Base-by-base conservation (phyloP, 2,113 vertebrate species). In the Paralichthys olivaceus region DNA sequence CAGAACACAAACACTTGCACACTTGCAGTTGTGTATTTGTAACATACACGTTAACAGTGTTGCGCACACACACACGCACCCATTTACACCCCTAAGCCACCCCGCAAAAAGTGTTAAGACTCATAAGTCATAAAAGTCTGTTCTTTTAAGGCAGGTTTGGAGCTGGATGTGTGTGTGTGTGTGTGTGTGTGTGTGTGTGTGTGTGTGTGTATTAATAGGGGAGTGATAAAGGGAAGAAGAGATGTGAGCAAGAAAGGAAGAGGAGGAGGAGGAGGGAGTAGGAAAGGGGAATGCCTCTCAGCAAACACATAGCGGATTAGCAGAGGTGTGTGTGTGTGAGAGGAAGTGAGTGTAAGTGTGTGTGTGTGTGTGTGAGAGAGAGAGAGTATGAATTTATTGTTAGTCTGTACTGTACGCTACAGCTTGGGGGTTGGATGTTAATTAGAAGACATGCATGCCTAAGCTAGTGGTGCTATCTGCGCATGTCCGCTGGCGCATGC, bases 41-140 rank as follows among this genome's bases (percentile, higher is more conserved):
- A 12, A 83, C 65, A 75, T 61, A 63, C 22, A 2, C 26, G 11
- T 26, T 60, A 81, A 80, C 56, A 55, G 6, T 20, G 49, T 67
- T 3, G 40, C 9, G 29, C 34, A 40, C 57, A 63, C 66, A 78
- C 86, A 55, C 69, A 17, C 55, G 17, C 49, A 55, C 22, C 34
- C 43, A 58, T 69, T 69, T 79, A 81, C 72, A 55, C 75, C 83
- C 84, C 57, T 76, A 81, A 90, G 85, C 81, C 77, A 72, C 23
- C 72, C 69, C 68, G 60, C 72, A 84, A 81, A 87, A 90, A 84
- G 75, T 80, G 68, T 86, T 79, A 84, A 88, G 80, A 86, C 88
- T 80, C 43, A 9, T 79, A 77, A 90, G 85, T 79, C 79, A 87
- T 84, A 89, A 90, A 88, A 90, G 80, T 87, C 62, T 89, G 86